Base-by-base conservation (phyloP, 2,113 vertebrate species). In the Proteles cristata region DNA sequence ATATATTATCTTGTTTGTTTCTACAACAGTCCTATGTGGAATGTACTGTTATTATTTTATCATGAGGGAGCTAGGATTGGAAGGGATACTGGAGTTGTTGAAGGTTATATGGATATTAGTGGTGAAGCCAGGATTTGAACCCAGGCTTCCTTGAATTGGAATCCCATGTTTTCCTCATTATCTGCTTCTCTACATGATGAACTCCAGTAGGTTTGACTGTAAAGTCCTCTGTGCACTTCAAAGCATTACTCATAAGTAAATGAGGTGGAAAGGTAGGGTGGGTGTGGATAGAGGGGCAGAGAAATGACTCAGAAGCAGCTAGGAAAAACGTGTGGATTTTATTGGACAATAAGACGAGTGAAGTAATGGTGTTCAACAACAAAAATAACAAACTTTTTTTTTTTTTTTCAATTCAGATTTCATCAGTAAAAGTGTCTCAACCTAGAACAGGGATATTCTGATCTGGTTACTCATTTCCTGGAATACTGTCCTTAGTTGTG, bases 1-100 rank as follows among this genome's bases (percentile, higher is more conserved):
- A 58, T 83, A 65, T 48, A 86, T 85, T 95, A 68, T 76, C 65
- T 63, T 86, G 89, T 81, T 96, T 95, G 61, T 86, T 74, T 84
- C 55, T 86, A 48, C 26, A 86, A 21, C 17, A 58, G 45, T 79
- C 11, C 17, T 26, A 9, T 69, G 26, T 90, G 65, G 71, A 66
- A 91, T 43, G 1, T 12, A 31, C 45, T 31, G 1, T 53, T 81
- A 94, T 45, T 94, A 87, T 89, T 83, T 88, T 83, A 80, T 84
- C 25, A 65, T 0, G 28, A 84, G 11, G 61, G 74, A 92, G 28
- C 28, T 43, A 45, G 94, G 79, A 69, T 93, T 86, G 11, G 17
- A 71, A 83, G 39, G 91, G 74, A 82, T 90, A 45, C 50, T 86
- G 9, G 1, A 61, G 16, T 55, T 77, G 5, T 11, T 69, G 50